Percentiles rank a stretch among this genome's conserved stretches.
Conservation (phyloP, 37 sponge, comb jelly and placozoan species). For the Hormiphora californensis region DNA sequence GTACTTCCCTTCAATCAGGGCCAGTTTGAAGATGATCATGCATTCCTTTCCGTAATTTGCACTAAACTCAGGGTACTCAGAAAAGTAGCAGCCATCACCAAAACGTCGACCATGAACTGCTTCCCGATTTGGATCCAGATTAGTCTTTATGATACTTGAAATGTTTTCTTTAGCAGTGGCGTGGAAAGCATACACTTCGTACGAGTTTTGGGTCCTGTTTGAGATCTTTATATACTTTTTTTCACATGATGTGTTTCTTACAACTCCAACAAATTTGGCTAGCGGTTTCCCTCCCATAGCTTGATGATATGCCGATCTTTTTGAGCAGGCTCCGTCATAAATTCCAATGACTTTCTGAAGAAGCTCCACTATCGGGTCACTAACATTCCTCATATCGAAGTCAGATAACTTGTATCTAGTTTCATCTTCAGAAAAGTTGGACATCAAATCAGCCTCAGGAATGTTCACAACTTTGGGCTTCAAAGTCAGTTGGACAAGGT, state of each 20-base stretch:
- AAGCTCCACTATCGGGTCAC: neutral
- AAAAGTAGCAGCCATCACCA: neutral
- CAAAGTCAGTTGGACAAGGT: neutral
- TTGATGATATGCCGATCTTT: neutral
- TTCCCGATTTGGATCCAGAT: neutral
- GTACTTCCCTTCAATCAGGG: neutral
- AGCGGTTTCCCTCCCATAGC: neutral
- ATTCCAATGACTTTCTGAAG: neutral
- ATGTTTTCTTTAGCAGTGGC: neutral
- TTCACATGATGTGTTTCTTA: neutral
- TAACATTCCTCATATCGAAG: neutral
- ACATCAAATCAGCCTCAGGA: neutral
- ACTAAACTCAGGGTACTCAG: conserved; percentile 10
- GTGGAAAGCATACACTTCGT: neutral
- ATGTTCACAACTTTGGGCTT: neutral
- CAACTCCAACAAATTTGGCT: neutral
- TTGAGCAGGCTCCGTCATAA: neutral
- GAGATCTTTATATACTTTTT: neutral
- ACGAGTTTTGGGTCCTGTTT: neutral
- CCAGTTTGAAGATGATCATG: neutral
- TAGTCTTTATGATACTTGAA: neutral
- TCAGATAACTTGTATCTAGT: neutral
- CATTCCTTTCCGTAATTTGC: neutral
- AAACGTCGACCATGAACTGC: neutral
- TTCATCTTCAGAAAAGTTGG: neutral